Evolutionary conservation across 2,113 vertebrate genomes (phyloP).

Genomic region (Oncorhynchus gorbuscha): DNA sequence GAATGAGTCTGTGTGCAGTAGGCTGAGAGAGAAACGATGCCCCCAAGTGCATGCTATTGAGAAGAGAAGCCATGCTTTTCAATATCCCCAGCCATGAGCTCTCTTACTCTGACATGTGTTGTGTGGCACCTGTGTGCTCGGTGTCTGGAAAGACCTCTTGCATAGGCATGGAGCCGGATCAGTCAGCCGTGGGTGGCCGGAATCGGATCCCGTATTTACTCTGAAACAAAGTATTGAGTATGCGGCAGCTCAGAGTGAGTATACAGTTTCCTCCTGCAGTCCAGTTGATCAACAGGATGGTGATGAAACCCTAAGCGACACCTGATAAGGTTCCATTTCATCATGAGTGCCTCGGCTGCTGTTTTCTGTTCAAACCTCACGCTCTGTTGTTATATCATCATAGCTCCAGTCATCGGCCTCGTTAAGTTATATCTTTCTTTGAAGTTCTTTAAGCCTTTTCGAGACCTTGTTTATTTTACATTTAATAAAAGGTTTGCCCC

Average conservation of each 20-base stretch:
- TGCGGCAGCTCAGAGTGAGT: conserved; percentile 45
- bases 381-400: background rate
- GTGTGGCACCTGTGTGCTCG: conserved; percentile 39
- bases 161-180: conserved; percentile 23
- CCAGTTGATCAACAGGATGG: background rate
- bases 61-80: too few relatives aligned
- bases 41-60: background rate
- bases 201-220: background rate
- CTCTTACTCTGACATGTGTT: conserved; percentile 41
- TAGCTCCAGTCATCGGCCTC: too few relatives aligned
- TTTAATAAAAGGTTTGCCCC: background rate
- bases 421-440: too few relatives aligned
- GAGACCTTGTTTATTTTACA: background rate
- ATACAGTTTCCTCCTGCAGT: background rate
- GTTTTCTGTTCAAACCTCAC: background rate
- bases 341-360: background rate
- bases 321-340: background rate
- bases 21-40: conserved; percentile 7
- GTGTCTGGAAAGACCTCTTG: conserved; percentile 40
- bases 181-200: background rate
- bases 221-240: background rate
- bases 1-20: background rate
- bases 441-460: too few relatives aligned
- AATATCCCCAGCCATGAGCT: background rate
- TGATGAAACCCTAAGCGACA: too few relatives aligned